A percentile compares a stretch with the other conserved stretches of the same genome.
Conservation (phyloP, 2,113 vertebrate species). For the Calonectris borealis region DNA sequence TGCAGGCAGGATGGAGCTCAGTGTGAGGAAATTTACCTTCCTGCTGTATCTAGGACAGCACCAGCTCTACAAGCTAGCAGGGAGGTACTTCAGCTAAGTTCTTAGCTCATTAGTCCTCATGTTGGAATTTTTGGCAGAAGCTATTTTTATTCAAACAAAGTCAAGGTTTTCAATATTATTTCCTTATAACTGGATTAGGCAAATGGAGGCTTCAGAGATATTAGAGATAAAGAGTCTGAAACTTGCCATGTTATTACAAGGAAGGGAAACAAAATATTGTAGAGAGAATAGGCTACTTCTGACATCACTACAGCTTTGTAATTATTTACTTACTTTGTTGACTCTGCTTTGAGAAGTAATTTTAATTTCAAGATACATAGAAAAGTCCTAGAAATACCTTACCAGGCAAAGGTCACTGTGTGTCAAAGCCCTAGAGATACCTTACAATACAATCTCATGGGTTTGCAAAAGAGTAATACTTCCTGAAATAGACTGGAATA, state of each 20-base stretch:
- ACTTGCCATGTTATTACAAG: not conserved
- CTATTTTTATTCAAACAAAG: not conserved
- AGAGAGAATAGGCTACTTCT: not conserved
- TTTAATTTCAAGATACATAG: not conserved
- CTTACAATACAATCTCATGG: not conserved
- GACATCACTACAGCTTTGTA: not conserved
- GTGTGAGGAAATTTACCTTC: not conserved
- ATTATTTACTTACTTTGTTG: not conserved
- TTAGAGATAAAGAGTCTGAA: not conserved
- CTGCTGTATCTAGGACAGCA: not conserved
- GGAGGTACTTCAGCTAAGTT: not conserved
- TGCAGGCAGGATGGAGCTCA: not conserved
- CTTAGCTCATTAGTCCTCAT: not conserved
- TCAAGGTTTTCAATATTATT: not conserved
- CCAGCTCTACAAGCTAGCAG: not conserved
- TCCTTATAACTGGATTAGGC: not conserved
- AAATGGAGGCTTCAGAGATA: not conserved
- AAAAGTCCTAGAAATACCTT: not conserved
- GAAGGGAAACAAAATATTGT: not conserved
- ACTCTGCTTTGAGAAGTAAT: not conserved
- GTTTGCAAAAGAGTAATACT: not conserved
- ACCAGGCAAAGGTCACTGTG: not conserved
- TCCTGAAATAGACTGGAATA: not conserved
- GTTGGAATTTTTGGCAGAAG: not conserved
- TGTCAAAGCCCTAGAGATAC: not conserved